Base-by-base conservation (phyloP, 2,797 vertebrate genomes). In the Phaenicophaeus curvirostris region DNA sequence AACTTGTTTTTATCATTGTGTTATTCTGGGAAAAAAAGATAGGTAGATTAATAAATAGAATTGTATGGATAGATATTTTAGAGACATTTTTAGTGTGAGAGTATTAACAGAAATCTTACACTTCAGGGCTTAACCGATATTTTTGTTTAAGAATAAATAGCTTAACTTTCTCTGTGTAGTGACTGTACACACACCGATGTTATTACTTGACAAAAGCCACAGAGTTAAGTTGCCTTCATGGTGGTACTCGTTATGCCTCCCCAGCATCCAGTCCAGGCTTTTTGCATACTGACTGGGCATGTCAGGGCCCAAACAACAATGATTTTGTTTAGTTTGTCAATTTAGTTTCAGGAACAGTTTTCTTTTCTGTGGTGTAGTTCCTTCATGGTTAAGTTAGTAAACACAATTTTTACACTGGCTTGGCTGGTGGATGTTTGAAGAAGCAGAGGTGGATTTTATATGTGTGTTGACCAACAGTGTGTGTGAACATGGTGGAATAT, bases 251-350 rank as follows among this genome's bases (percentile, higher is more conserved):
- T 0, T 35, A 23, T 67, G 23, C 21, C 20, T 66, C 28, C 50
- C 21, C 63, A 61, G 75, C 53, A 30, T 8, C 51, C 44, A 66
- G 15, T 23, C 21, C 18, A 46, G 48, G 35, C 9, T 76, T 15
- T 46, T 28, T 9, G 8, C 0, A 0, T 65, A 7, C 17, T 3
- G 2, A 4, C 31, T 53, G 27, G 28, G 44, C 3, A 5, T 41
- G 13, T 39, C 6, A 9, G 19, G 19, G 8, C 41, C 83, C 30
- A 51, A 54, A 35, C 12, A 72, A 55, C 28, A 65, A 17, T 21
- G 15, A 6, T 68, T 74, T 19, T 44, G 21, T 65, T n/a, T n/a
- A 57, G 37, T n/a, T n/a, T 18, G 51, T 19, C 23, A 23, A 66
- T 80, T 85, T 39, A 5, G 3, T 72, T 74, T 63, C 58, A 68